Conservation (phyloP, 2,113 vertebrate species). For the Okapia johnstoni region DNA sequence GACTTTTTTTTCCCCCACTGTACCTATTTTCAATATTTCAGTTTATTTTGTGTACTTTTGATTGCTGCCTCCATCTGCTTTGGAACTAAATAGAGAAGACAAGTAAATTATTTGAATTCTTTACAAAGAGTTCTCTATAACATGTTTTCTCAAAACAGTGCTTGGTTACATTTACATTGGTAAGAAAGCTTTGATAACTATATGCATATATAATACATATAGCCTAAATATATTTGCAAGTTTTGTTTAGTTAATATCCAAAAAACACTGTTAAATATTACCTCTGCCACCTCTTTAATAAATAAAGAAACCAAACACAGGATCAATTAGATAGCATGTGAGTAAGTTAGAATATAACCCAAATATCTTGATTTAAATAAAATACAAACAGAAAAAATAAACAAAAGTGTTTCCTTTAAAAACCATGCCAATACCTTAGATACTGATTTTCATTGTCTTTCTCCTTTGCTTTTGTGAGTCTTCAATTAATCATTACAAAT, state of each 20-base stretch:
- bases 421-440: background rate
- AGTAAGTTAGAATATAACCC: background rate
- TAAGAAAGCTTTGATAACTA: background rate
- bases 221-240: background rate
- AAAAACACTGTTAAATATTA: background rate
- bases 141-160: background rate
- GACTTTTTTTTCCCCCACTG: background rate
- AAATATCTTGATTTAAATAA: background rate
- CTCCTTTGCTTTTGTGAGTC: conserved; percentile 24
- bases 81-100: background rate
- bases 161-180: background rate
- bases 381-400: background rate
- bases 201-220: background rate
- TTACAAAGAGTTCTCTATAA: background rate
- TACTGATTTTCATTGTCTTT: background rate
- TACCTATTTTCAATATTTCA: background rate
- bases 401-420: background rate
- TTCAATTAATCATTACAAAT: conserved; percentile 64
- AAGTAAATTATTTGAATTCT: background rate
- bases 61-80: background rate
- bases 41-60: background rate
- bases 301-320: background rate
- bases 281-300: background rate
- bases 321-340: background rate
- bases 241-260: background rate